Percentiles rank a stretch among this genome's conserved stretches.
Conservation (phyloP, 2,888 invertebrate genomes). For the Periphyllus acericola region DNA sequence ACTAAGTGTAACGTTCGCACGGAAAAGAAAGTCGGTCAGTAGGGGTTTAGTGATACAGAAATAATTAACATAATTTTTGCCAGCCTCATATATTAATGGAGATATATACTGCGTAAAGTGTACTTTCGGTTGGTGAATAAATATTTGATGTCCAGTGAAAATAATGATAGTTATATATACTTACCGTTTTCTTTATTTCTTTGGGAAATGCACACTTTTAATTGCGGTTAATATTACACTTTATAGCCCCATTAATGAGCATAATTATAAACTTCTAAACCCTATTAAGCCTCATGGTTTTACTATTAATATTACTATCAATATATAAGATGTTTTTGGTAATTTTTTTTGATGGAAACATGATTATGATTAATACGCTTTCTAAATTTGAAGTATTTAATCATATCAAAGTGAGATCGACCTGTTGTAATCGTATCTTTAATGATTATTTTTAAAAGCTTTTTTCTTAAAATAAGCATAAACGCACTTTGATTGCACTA, state of each 20-base stretch:
- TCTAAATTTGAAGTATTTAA: too few species aligned
- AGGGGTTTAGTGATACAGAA: not conserved
- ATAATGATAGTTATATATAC: not conserved
- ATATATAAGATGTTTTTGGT: too few species aligned
- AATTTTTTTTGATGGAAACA: too few species aligned
- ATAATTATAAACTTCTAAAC: not conserved
- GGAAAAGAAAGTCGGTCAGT: not conserved
- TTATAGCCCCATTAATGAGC: not conserved
- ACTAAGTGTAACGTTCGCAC: not conserved
- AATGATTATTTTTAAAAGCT: too few species aligned
- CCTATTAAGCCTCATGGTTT: not conserved
- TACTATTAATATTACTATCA: not conserved
- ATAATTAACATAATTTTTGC: constrained; percentile 19
- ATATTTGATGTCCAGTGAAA: not conserved
- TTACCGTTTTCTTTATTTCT: not conserved
- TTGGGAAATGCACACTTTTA: not conserved
- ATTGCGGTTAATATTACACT: not conserved
- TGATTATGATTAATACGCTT: too few species aligned
- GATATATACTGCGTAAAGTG: not conserved
- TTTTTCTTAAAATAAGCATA: too few species aligned
- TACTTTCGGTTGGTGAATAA: not conserved
- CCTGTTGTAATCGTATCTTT: too few species aligned
- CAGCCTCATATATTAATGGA: not conserved
- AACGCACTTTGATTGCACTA: too few species aligned
- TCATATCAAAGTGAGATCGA: too few species aligned